Evolutionary conservation across 2,797 vertebrate genomes (phyloP).

Genomic region (Gymnoscopelus microlampas): DNA sequence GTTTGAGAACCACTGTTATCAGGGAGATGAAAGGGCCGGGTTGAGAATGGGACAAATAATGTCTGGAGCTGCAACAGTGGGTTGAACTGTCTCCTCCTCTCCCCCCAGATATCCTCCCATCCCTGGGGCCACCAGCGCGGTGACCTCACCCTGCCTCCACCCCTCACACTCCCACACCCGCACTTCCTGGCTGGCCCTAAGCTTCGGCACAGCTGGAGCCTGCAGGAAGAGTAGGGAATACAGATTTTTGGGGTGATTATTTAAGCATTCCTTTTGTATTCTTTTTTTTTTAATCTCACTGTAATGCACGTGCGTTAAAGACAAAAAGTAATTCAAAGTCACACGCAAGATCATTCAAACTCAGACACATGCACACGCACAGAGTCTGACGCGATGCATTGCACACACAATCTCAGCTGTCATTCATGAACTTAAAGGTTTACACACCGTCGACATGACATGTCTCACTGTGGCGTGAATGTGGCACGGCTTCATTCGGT

Average conservation of each 20-base stretch:
- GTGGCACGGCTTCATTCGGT: slow-evolving; percentile 31
- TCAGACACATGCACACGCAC: slow-evolving; percentile 13
- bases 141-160: slow-evolving; percentile 77
- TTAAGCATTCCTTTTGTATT: slow-evolving; percentile 59
- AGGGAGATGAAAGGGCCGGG: slow-evolving; percentile 19
- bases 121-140: slow-evolving; percentile 60
- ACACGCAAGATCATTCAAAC: slow-evolving; percentile 27
- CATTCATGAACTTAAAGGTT: slow-evolving; percentile 52
- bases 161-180: slow-evolving; percentile 57
- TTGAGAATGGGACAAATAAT: slow-evolving; percentile 41
- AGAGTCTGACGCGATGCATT: not conserved
- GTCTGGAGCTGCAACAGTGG: slow-evolving; percentile 59
- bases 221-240: slow-evolving; percentile 38
- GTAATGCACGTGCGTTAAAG: slow-evolving; percentile 43
- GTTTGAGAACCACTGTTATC: no score
- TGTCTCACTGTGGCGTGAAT: slow-evolving; percentile 49
- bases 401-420: not conserved
- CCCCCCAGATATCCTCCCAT: slow-evolving; percentile 57
- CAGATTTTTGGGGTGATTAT: slow-evolving; percentile 56
- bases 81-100: slow-evolving; percentile 53
- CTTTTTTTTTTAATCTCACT: slow-evolving; percentile 44
- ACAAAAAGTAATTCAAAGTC: not conserved
- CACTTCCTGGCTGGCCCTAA: slow-evolving; percentile 65
- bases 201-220: slow-evolving; percentile 68
- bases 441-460: slow-evolving; percentile 50